These are phyloP conservation scores for Liodrosophila aerea DNA, from an alignment of 2,888 invertebrate genomes.

Conservation along the genomic window DNA sequence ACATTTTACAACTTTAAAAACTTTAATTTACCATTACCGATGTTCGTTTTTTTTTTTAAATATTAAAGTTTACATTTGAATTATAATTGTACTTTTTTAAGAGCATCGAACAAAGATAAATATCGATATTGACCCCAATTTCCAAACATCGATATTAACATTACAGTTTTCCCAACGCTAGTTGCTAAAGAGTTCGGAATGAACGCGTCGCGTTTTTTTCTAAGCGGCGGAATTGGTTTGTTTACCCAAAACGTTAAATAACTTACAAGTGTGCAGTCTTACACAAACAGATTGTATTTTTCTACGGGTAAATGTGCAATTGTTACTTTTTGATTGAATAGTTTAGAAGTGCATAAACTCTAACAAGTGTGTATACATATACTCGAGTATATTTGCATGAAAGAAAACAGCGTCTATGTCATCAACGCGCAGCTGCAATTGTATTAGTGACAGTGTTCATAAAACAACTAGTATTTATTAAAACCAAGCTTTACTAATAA, in stretches of 20 bases:
- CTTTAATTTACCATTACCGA: too few species aligned
- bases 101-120: too few species aligned
- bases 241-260: slow-evolving; percentile 16
- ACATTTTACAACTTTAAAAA: too few species aligned
- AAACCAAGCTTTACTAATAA: slow-evolving; percentile 1
- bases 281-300: background rate
- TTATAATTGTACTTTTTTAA: too few species aligned
- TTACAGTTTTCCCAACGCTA: too few species aligned
- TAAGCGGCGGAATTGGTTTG: slow-evolving; percentile 17
- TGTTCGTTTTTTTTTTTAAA: too few species aligned
- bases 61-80: too few species aligned
- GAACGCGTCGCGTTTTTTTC: slow-evolving; percentile 44
- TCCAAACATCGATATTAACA: too few species aligned
- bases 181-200: slow-evolving; percentile 39
- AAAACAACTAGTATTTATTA: slow-evolving; percentile 10
- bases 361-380: slow-evolving; percentile 31
- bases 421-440: slow-evolving; percentile 44
- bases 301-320: slow-evolving; percentile 8
- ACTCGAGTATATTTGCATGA: slow-evolving; percentile 15
- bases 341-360: slow-evolving; percentile 19
- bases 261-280: slow-evolving; percentile 1
- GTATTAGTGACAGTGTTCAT: slow-evolving; percentile 28
- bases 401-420: slow-evolving; percentile 9
- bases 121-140: too few species aligned
- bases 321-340: background rate